A percentile compares a stretch with the other conserved stretches of the same genome.
phyloP scores from a whole-genome alignment of 2,888 invertebrate genomes.

The Phrixothrix hirtus region DNA sequence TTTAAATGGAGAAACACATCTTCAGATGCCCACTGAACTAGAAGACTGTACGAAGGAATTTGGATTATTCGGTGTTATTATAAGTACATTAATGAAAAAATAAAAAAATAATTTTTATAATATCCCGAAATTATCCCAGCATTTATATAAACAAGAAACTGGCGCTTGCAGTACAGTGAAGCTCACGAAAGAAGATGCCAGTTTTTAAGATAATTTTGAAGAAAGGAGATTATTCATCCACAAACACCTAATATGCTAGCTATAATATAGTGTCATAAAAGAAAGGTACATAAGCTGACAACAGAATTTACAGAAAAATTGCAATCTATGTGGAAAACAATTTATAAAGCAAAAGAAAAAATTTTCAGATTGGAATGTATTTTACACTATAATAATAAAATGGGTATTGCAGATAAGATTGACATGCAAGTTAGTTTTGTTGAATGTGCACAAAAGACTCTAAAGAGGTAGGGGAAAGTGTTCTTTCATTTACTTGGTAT shows the following conservation, averaged over 20 bases:
- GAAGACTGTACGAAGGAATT: no score
- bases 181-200: slow-evolving; percentile 37
- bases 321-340: slow-evolving; percentile 22
- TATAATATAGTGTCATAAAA: no score
- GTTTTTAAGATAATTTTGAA: slow-evolving; percentile 1
- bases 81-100: no score
- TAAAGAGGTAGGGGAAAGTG: slow-evolving; percentile 32
- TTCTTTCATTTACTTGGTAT: slow-evolving; percentile 15
- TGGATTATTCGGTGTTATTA: no score
- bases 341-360: slow-evolving; percentile 25
- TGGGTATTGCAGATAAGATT: slow-evolving; percentile 38
- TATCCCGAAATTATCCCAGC: slow-evolving; percentile 8
- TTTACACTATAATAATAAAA: slow-evolving; percentile 41
- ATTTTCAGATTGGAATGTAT: slow-evolving; percentile 39
- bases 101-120: no score
- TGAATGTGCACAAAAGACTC: slow-evolving; percentile 13
- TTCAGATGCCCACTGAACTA: no score
- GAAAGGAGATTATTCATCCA: neutral
- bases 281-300: no score
- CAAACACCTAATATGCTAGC: slow-evolving; percentile 31
- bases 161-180: slow-evolving; percentile 39
- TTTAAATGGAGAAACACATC: no score
- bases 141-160: slow-evolving; percentile 20
- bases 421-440: slow-evolving; percentile 36
- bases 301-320: slow-evolving; percentile 27